Evolutionary conservation across 2,797 vertebrate genomes (phyloP).

Genomic region (Podarcis lilfordi): DNA sequence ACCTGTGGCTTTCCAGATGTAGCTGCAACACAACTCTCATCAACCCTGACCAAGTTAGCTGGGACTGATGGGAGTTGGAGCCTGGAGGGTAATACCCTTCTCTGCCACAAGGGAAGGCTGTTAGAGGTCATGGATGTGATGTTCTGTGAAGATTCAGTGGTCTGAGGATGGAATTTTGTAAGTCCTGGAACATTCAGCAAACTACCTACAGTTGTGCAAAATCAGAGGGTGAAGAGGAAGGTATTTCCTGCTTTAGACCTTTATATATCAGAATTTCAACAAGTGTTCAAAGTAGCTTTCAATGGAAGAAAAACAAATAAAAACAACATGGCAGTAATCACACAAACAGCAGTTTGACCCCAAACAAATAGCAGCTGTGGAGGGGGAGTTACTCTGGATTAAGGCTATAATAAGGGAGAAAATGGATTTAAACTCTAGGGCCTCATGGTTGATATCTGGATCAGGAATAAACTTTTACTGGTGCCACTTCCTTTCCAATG

Average conservation of each 20-base stretch:
- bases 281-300: neutral
- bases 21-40: neutral
- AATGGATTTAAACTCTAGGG: neutral
- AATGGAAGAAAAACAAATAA: neutral
- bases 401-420: too few species aligned
- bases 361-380: neutral
- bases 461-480: neutral
- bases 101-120: neutral
- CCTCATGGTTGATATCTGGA: neutral
- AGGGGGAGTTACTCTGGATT: neutral
- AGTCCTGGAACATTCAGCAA: neutral
- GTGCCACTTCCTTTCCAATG: neutral
- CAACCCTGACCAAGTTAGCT: neutral
- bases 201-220: too few species aligned
- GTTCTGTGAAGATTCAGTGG: neutral
- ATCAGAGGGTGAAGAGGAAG: neutral
- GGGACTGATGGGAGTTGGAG: too few species aligned
- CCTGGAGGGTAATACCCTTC: neutral
- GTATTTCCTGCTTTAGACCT: neutral
- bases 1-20: neutral
- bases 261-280: neutral
- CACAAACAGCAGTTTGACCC: neutral
- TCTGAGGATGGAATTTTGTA: neutral
- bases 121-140: neutral
- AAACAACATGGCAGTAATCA: neutral